Conservation (phyloP, 1,140 invertebrate species). For the Notospermus geniculatus region DNA sequence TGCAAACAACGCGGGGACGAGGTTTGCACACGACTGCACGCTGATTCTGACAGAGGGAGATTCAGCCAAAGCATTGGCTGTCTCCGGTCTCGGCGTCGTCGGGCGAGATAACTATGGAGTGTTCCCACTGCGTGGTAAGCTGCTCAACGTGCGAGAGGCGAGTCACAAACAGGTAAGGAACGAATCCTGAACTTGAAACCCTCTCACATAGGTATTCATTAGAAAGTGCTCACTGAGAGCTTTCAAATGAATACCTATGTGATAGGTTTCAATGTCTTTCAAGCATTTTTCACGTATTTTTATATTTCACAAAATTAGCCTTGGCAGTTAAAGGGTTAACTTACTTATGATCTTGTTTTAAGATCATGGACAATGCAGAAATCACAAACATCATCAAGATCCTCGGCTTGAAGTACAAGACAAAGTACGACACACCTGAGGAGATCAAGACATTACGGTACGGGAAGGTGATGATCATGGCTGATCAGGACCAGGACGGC, state of each 20-base stretch:
- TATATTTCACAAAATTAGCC: too few species aligned
- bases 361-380: conserved; percentile 96
- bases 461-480: conserved; percentile 94
- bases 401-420: conserved; percentile 89
- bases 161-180: conserved; percentile 79
- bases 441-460: conserved; percentile 92
- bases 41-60: conserved; percentile 99
- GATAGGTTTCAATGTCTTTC: too few species aligned
- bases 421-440: conserved; percentile 86
- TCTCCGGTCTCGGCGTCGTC: conserved; percentile 92
- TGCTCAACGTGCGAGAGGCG: conserved; percentile 97
- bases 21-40: conserved; percentile 85
- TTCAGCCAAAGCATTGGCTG: conserved; percentile 97
- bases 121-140: conserved; percentile 96
- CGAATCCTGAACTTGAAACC: too few species aligned
- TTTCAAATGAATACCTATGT: too few species aligned
- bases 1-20: conserved; percentile 96
- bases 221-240: too few species aligned
- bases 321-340: too few species aligned
- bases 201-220: too few species aligned
- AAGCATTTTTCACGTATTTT: too few species aligned
- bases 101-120: conserved; percentile 96
- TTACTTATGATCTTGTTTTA: too few species aligned
- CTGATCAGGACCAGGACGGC: conserved; percentile 97
- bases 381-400: conserved; percentile 98